Evolutionary conservation across 2,888 invertebrate genomes (phyloP).

Genomic region (Lasioglossum zephyrum): DNA sequence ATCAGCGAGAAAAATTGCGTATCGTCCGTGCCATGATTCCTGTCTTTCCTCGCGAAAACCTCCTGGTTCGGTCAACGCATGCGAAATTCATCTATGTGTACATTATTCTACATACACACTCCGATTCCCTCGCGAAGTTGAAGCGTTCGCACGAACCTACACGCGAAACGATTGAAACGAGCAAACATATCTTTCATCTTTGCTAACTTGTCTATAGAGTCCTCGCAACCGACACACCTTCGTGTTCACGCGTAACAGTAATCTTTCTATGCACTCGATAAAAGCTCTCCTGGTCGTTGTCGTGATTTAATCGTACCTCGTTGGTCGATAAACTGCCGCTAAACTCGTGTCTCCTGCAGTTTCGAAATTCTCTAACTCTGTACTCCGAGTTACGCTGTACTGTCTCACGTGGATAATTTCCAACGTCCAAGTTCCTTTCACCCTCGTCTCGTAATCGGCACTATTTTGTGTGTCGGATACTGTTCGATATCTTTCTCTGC

Average conservation of each 20-base stretch:
- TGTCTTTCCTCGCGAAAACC: not conserved
- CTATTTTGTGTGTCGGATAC: too few relatives aligned
- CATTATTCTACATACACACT: too few relatives aligned
- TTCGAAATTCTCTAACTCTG: not conserved
- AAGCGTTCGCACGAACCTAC: not conserved
- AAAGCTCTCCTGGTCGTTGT: not conserved
- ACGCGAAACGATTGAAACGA: not conserved
- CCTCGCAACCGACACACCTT: not conserved
- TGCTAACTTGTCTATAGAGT: not conserved
- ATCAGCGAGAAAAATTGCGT: not conserved
- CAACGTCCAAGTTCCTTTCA: not conserved
- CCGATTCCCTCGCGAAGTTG: not conserved
- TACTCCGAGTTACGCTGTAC: too few relatives aligned
- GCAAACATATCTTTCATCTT: constrained; percentile 5
- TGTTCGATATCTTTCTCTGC: too few relatives aligned
- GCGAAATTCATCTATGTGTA: not conserved
- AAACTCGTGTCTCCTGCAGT: not conserved
- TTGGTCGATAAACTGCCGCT: not conserved
- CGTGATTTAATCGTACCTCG: not conserved
- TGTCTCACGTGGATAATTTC: too few relatives aligned
- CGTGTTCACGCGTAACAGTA: not conserved
- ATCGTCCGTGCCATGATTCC: not conserved
- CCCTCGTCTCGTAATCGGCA: too few relatives aligned
- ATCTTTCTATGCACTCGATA: not conserved
- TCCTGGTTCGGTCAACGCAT: not conserved